Evolutionary conservation across 2,888 invertebrate species (phyloP), one percentile per base, ranked within the genome.

Genomic region (Acanthosepion lycidas): DNA sequence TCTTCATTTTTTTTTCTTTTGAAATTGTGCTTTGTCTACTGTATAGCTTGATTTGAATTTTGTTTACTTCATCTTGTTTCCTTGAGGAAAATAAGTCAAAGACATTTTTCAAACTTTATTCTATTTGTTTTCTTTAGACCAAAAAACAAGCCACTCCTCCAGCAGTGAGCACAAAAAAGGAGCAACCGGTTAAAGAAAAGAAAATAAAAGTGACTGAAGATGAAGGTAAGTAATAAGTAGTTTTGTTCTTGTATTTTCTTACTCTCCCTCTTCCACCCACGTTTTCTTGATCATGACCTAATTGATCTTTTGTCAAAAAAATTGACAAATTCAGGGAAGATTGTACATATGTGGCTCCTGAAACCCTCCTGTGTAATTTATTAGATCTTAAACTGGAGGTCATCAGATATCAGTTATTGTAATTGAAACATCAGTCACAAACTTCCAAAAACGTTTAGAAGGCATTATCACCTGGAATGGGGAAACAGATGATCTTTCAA

Each of bases 121-220:
- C 33, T n/a, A 9, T 78, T 78, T 78, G n/a, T n/a, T n/a, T 78
- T 78, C 3, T 78, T 78, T 33, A 78, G 78, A 78, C 78, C n/a
- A 78, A 78, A 78, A 78, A 78, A 78, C 78, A n/a, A 78, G n/a
- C 78, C 78, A 78, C 78, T 78, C 78, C 78, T 33, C 78, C 78
- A 78, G 78, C 78, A n/a, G 78, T 33, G 78, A 78, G 33, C n/a
- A 33, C n/a, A n/a, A 78, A 78, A n/a, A n/a, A n/a, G n/a, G 78
- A 78, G 15, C n/a, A 78, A n/a, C 9, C 78, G 20, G 55, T 18
- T 12, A 78, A 78, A 78, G 78, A 78, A 33, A 78, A 78, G 78
- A 78, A 78, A 33, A 78, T 78, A 15, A 78, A 78, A 12, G 15
- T 78, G 15, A n/a, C 78, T 33, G 78, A 78, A 78, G 78, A n/a